These are phyloP conservation scores for Stylophora pistillata DNA, from an alignment of 64 coral and sea anemone species.

Conservation along the genomic window DNA sequence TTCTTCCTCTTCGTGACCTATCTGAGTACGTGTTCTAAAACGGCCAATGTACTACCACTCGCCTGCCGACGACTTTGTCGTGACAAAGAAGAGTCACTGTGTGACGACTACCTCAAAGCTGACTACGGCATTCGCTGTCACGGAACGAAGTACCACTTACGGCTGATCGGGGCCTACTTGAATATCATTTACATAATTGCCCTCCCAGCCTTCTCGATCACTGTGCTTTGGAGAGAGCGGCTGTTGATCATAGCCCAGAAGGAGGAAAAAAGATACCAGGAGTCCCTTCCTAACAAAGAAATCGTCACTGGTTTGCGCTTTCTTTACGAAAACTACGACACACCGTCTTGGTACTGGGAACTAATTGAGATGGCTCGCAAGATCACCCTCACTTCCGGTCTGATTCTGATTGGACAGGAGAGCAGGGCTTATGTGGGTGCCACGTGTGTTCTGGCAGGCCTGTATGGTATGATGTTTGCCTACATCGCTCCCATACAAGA, in stretches of 20 bases:
- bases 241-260: not conserved
- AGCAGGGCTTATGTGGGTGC: conserved; percentile 34
- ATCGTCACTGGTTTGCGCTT: conserved; percentile 44
- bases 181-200: conserved; percentile 16
- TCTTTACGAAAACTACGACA: conserved; percentile 52
- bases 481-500: conserved; percentile 41
- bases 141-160: not conserved
- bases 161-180: not conserved
- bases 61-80: conserved; percentile 52
- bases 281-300: not conserved
- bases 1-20: conserved; percentile 48
- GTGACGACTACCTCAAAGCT: conserved; percentile 38
- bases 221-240: conserved; percentile 35
- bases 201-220: not conserved
- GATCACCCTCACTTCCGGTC: conserved; percentile 35
- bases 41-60: conserved; percentile 43
- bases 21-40: conserved; percentile 32
- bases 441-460: conserved; percentile 18
- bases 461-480: conserved; percentile 48
- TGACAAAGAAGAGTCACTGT: conserved; percentile 2
- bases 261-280: not conserved
- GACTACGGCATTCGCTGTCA: conserved; percentile 48
- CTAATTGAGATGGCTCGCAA: conserved; percentile 62
- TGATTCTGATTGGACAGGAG: conserved; percentile 50
- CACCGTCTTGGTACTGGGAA: conserved; percentile 66